Conservation (phyloP, 2,113 vertebrate species). For the Pardalotus punctatus region DNA sequence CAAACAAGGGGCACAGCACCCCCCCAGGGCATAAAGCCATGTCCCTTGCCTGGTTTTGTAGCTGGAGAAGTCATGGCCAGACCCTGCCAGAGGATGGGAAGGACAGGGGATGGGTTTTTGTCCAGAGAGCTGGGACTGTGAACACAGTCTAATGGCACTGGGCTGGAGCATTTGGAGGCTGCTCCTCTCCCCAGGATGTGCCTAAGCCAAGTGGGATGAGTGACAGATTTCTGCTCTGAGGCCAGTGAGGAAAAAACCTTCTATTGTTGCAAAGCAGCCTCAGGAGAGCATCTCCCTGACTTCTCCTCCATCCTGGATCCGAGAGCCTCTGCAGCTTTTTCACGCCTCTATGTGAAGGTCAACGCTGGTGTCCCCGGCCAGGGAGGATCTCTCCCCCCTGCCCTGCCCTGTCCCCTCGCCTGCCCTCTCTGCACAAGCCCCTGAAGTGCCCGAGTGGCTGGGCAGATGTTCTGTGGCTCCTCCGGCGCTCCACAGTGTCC, state of each 20-base stretch:
- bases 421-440: neutral
- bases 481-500: accelerated
- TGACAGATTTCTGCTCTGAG: neutral
- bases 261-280: neutral
- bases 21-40: neutral
- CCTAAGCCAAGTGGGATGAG: neutral
- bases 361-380: accelerated
- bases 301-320: neutral
- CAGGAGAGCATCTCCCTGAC: neutral
- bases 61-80: neutral
- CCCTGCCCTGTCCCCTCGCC: neutral
- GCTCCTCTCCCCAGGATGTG: neutral
- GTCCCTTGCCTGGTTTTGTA: neutral
- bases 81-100: neutral
- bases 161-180: neutral
- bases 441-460: accelerated
- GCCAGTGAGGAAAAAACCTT: neutral
- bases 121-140: neutral
- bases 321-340: neutral
- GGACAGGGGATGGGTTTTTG: neutral
- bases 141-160: neutral
- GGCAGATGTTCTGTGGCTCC: neutral
- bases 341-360: neutral
- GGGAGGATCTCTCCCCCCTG: neutral
- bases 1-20: neutral